These are phyloP conservation scores for Lepus townsendii DNA, from an alignment of 2,797 vertebrate species.

Conservation along the genomic window DNA sequence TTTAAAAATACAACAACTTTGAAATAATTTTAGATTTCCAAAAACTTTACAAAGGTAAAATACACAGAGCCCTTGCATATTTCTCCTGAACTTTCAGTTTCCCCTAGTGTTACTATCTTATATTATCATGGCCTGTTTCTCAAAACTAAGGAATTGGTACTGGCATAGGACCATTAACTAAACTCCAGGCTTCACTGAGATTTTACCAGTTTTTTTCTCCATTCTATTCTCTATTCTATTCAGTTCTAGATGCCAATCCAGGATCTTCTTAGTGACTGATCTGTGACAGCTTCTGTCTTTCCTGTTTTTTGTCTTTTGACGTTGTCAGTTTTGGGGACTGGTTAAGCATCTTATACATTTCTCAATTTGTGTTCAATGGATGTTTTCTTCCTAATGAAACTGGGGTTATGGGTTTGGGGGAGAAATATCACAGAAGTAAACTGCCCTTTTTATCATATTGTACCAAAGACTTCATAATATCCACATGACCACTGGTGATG, in stretches of 20 bases:
- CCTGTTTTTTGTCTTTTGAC: not conserved
- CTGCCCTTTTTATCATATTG: not conserved
- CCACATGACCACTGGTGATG: not conserved
- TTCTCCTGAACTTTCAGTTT: not conserved
- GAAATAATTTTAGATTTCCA: slow-evolving; percentile 37
- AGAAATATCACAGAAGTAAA: not conserved
- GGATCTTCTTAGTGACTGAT: not conserved
- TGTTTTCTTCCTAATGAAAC: not conserved
- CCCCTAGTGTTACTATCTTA: not conserved
- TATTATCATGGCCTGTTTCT: not conserved
- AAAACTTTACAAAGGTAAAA: not conserved
- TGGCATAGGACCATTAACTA: not conserved
- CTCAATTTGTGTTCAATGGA: not conserved
- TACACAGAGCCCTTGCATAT: not conserved
- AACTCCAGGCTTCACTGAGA: not conserved
- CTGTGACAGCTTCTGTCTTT: not conserved
- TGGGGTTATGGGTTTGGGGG: not conserved
- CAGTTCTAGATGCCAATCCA: not conserved
- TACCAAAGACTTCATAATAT: not conserved
- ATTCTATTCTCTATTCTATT: not conserved
- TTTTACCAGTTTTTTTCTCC: not conserved
- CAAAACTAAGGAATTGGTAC: not conserved
- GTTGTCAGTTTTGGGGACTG: not conserved
- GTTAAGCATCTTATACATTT: not conserved
- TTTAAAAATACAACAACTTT: not conserved